Percentiles rank a stretch among this genome's conserved stretches.
These are phyloP conservation scores for Drosophila mayri DNA, from an alignment of 1,140 invertebrate genomes.

Conservation along the genomic window DNA sequence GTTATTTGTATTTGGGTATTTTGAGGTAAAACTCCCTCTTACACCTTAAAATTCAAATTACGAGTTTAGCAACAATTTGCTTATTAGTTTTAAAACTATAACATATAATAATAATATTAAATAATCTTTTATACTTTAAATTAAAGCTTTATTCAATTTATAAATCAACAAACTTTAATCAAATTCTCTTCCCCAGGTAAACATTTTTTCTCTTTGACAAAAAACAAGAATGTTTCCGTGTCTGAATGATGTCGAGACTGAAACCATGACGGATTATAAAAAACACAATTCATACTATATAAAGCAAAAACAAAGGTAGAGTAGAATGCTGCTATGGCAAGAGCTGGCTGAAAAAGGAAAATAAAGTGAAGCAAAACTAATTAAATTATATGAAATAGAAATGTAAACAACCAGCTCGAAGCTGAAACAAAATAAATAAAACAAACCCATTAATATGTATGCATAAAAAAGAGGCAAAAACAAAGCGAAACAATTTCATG, in stretches of 20 bases:
- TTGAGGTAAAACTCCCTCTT: background rate
- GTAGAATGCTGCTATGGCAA: conserved; percentile 1
- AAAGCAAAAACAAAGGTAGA: background rate
- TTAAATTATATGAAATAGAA: conserved; percentile 77
- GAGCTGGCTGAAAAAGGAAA: conserved; percentile 24
- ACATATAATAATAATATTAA: too few relatives aligned
- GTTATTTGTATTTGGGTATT: background rate
- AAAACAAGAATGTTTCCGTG: conserved; percentile 38
- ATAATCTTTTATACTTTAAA: background rate
- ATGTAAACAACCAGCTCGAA: conserved; percentile 59
- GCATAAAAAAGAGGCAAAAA: conserved; percentile 45
- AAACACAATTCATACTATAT: background rate
- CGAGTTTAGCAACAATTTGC: too few relatives aligned
- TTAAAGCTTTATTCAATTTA: background rate
- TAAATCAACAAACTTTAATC: background rate
- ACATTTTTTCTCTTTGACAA: background rate
- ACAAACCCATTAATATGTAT: conserved; percentile 59
- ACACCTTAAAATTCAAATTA: too few relatives aligned
- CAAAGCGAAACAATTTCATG: conserved; percentile 56
- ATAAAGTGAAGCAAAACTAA: conserved; percentile 75
- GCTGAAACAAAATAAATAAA: conserved; percentile 56
- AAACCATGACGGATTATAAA: conserved; percentile 23
- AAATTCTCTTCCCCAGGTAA: background rate
- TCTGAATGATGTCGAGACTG: conserved; percentile 8
- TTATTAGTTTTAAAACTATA: too few relatives aligned